These are phyloP conservation scores for Drosophila affinis DNA, from an alignment of 2,888 invertebrate genomes.

Conservation along the genomic window DNA sequence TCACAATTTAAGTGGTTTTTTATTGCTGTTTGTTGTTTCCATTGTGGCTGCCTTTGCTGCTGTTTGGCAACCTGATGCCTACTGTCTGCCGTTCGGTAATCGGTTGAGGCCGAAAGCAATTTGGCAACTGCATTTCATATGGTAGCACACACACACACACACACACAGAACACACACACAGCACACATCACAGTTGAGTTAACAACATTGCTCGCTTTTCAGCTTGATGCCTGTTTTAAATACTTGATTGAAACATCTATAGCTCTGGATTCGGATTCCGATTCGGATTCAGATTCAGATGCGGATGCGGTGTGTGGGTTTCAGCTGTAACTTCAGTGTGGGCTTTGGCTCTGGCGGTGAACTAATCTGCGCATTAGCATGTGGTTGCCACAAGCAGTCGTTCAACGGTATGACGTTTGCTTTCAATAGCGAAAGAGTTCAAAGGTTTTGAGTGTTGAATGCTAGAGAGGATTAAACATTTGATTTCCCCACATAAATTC, in stretches of 20 bases:
- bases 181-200: not conserved
- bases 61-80: conserved; percentile 19
- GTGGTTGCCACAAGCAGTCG: conserved; percentile 25
- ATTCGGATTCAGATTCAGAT: too few species aligned
- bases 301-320: conserved; percentile 11
- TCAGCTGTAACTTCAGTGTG: conserved; percentile 3
- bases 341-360: conserved; percentile 4
- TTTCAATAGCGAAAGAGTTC: not conserved
- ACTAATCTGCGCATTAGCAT: conserved; percentile 26
- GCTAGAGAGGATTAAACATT: not conserved
- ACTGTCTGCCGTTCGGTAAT: conserved; percentile 12
- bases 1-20: conserved; percentile 23
- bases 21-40: conserved; percentile 17
- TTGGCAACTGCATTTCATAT: conserved; percentile 31
- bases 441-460: not conserved
- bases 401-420: conserved; percentile 7
- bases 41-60: conserved; percentile 16
- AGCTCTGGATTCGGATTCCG: not conserved
- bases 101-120: conserved; percentile 29
- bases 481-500: conserved; percentile 34
- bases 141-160: not conserved
- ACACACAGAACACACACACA: too few species aligned
- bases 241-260: conserved; percentile 29
- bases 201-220: not conserved
- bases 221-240: conserved; percentile 15